These are phyloP conservation scores for Pontoporia blainvillei DNA, from an alignment of 2,113 vertebrate genomes.

Conservation along the genomic window DNA sequence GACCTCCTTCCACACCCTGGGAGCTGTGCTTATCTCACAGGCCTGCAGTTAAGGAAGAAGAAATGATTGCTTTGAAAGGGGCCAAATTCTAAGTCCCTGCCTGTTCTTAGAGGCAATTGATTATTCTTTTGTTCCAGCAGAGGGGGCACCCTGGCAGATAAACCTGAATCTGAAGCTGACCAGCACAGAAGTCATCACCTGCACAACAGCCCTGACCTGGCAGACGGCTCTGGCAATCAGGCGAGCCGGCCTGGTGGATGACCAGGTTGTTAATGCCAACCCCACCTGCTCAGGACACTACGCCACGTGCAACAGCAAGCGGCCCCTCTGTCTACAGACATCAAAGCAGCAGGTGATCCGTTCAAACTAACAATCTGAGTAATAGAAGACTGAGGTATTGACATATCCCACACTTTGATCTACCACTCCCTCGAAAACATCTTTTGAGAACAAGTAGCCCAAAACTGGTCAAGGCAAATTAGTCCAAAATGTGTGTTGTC, in stretches of 20 bases:
- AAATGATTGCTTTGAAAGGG: neutral
- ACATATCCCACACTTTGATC: conserved; percentile 38
- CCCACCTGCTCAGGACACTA: conserved; percentile 49
- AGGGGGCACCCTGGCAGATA: conserved; percentile 75
- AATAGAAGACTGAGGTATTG: conserved; percentile 58
- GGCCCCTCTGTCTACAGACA: conserved; percentile 64
- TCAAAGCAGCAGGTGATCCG: conserved; percentile 67
- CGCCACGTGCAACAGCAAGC: conserved; percentile 42
- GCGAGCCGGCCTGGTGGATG: neutral
- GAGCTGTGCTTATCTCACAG: neutral
- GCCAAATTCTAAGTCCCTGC: conserved; percentile 57
- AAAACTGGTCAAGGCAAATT: conserved; percentile 71
- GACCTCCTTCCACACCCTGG: neutral
- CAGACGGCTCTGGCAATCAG: neutral
- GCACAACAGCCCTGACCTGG: neutral
- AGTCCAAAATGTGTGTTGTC: conserved; percentile 70
- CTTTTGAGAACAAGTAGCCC: conserved; percentile 71
- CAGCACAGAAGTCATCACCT: conserved; percentile 29
- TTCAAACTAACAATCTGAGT: conserved; percentile 71
- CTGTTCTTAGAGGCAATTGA: conserved; percentile 71
- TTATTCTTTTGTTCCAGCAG: conserved; percentile 74
- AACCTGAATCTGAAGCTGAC: conserved; percentile 75
- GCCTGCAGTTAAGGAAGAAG: neutral
- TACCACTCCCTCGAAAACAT: conserved; percentile 69
- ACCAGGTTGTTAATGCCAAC: neutral